Base-by-base conservation (phyloP, 2,888 invertebrate species). In the Ophion obscuratus region DNA sequence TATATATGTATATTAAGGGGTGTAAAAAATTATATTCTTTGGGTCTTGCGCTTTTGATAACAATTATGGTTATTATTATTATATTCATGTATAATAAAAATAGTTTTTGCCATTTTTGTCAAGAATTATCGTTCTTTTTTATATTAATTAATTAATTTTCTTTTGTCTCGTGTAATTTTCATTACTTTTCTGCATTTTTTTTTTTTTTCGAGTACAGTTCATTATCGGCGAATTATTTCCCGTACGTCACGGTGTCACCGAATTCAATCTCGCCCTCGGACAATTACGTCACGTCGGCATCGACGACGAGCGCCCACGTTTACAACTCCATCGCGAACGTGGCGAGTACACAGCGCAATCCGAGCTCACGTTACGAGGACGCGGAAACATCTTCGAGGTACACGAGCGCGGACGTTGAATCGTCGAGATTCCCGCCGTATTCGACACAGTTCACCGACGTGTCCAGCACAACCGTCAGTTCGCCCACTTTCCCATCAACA, bases 221-320 rank as follows among this genome's bases (percentile, higher is more conserved):
- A 85, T 87, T 88, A 64, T 87, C 90, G 27, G 86, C 80, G 7
- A 85, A 90, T 70, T 27, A 90, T 79, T 86, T 89, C 17, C 91
- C 92, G 0, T 91, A 90, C 67, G 92, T 93, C 9, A 92, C 94
- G 1, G 89, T 92, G 6, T 92, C 93, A 0, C 92, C 93, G 0
- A 93, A 93, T 81, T 92, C 92, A 1, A 92, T 93, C 4, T 92
- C 93, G 0, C 89, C 92, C 10, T 90, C 91, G 1, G 93, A 94
- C 87, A 93, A 93, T 70, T 94, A 93, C 89, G 91, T 92, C 3
- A 93, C 94, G 0, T 93, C 94, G 3, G 94, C 93, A 1, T 93
- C 94, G 9, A 93, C 93, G 10, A 89, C 93, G 10, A 88, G 91
- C 5, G 90, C 92, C 9, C 93, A 93, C 85, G 89, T 92, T 17